A percentile compares a stretch with the other conserved stretches of the same genome.
Conservation (phyloP, 2,797 vertebrate genomes). For the Momotus momota region DNA sequence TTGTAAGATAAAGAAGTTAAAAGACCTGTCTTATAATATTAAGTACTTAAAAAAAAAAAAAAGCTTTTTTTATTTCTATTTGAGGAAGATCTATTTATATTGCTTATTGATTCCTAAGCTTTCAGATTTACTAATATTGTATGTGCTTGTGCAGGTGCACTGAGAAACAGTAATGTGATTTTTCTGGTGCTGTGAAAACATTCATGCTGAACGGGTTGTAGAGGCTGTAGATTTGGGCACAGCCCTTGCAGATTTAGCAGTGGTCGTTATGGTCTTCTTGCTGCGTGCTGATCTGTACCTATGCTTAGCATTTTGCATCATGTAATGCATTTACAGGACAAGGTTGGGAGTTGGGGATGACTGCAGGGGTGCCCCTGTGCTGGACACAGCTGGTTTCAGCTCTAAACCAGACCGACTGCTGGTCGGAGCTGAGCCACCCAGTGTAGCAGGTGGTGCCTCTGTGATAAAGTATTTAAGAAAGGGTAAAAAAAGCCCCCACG, state of each 20-base stretch:
- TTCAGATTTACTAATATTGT: background rate
- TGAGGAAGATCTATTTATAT: background rate
- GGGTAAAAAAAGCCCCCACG: background rate
- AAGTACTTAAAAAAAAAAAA: background rate
- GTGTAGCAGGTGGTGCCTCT: background rate
- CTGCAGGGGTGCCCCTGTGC: background rate
- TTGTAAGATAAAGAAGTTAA: background rate
- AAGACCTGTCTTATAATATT: background rate
- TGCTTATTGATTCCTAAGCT: background rate
- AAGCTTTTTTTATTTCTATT: background rate
- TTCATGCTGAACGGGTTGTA: background rate
- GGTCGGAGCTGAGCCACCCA: background rate
- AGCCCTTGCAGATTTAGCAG: background rate
- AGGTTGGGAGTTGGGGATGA: background rate
- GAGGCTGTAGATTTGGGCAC: background rate
- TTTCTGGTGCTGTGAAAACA: background rate
- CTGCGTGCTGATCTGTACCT: background rate
- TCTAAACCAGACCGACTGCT: background rate
- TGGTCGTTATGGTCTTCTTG: background rate
- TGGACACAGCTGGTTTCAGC: background rate
- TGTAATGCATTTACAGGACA: background rate
- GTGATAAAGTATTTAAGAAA: background rate
- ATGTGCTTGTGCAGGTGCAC: background rate
- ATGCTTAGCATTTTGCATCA: background rate
- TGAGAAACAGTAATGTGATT: background rate